A percentile compares a stretch with the other conserved stretches of the same genome.
Evolutionary conservation across 2,797 vertebrate species (phyloP).

Genomic region (Falco cherrug): DNA sequence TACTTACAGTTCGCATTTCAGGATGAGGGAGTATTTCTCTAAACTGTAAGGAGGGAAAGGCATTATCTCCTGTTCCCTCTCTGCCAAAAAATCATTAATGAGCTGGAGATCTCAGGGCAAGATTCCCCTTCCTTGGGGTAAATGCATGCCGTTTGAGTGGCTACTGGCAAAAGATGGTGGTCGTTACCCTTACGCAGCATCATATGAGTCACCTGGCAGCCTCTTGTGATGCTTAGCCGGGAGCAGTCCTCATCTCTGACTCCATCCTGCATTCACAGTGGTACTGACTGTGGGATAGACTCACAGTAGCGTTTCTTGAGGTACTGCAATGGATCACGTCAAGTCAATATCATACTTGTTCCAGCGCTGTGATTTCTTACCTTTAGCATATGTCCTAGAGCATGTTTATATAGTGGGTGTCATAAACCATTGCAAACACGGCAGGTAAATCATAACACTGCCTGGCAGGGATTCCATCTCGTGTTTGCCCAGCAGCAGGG

Average conservation of each 20-base stretch:
- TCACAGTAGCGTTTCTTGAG: neutral
- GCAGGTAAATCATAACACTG: neutral
- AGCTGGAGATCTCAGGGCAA: neutral
- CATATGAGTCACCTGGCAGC: fast-evolving
- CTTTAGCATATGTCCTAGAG: neutral
- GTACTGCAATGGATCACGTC: fast-evolving
- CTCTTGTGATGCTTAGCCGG: neutral
- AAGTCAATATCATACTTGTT: fast-evolving
- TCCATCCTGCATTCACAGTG: neutral
- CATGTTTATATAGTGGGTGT: neutral
- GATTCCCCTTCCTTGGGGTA: neutral
- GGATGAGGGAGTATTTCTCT: neutral
- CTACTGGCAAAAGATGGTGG: neutral
- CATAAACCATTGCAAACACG: neutral
- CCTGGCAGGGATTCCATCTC: neutral
- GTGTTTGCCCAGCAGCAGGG: neutral
- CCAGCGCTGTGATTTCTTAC: neutral
- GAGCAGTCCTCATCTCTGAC: neutral
- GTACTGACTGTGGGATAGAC: neutral
- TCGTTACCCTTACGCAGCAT: neutral
- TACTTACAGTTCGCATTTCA: neutral
- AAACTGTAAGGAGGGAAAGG: neutral
- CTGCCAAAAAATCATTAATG: neutral
- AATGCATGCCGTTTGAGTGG: fast-evolving
- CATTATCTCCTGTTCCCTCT: neutral